Base-by-base conservation (phyloP, 2,113 vertebrate species). In the Cyanocitta stelleri region DNA sequence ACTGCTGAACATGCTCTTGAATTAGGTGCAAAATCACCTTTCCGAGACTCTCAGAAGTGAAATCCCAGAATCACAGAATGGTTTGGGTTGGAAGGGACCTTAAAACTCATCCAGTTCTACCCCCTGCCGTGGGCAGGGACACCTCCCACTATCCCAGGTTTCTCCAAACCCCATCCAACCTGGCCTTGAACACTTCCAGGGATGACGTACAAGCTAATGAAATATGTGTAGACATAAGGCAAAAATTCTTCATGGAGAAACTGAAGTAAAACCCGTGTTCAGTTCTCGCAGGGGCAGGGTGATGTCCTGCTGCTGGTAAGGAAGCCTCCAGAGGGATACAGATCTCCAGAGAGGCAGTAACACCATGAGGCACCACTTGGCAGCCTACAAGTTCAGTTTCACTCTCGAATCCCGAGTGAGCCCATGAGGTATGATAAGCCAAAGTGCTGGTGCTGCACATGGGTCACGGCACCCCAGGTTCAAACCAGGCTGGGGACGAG, bases 181-280 rank as follows among this genome's bases (percentile, higher is more conserved):
- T 23, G 48, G 27, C 52, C 69, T 59, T 24, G 39, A 5, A 1
- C 44, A 24, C 37, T 29, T 3, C 56, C 43, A 71, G 49, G 56
- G 43, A 58, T 0, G 4, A 27, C 4, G 12, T 9, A 56, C 0
- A 4, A 56, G 4, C 39, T 12, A 19, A n/a, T 1, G 35, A 44
- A 63, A 39, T 7, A 1, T 0, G 21, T 1, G 18, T 2, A 21
- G 33, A 11, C 19, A 10, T 13, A 18, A 23, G 33, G 9, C 3
- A 68, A 55, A 73, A 59, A 3, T 17, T 30, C 13, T 19, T 14
- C 5, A 3, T 1, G 26, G 21, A n/a, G 39, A 17, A 62, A 10
- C 17, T 5, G 23, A 26, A 15, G 23, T 1, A 7, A 32, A 6
- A 2, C 12, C 18, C 0, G 5, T 8, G 6, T 1, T 3, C 1